A percentile compares a stretch with the other conserved stretches of the same genome.
Conservation (phyloP, 2,797 vertebrate species). For the Sparus aurata region DNA sequence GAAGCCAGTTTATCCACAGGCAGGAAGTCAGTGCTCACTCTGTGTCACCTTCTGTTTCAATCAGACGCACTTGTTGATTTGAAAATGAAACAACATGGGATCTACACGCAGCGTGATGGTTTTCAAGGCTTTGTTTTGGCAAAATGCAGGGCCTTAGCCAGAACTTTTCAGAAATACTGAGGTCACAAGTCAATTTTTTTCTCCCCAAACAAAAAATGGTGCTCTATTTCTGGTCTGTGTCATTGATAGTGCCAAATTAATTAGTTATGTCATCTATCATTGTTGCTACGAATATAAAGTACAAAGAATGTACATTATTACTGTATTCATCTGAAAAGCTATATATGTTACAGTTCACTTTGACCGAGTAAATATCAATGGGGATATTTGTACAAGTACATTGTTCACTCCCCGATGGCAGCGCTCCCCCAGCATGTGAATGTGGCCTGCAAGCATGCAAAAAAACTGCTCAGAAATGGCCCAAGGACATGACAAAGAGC, state of each 20-base stretch:
- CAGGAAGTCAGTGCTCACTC: conserved; percentile 6
- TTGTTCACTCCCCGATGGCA: too few relatives aligned
- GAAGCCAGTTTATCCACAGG: conserved; percentile 24
- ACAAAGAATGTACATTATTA: neutral
- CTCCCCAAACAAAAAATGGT: neutral
- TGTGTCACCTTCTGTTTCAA: conserved; percentile 9
- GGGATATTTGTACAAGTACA: too few relatives aligned
- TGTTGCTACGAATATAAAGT: neutral
- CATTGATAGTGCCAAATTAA: neutral
- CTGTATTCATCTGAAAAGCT: neutral
- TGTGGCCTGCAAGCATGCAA: too few relatives aligned
- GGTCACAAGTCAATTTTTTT: neutral
- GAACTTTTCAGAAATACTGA: neutral
- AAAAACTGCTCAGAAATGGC: too few relatives aligned
- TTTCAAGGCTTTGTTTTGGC: neutral
- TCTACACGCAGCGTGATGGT: neutral
- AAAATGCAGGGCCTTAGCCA: neutral
- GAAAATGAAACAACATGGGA: neutral
- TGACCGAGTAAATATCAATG: too few relatives aligned
- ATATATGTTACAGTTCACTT: too few relatives aligned
- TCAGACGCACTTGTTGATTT: conserved; percentile 4
- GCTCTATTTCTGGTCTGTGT: neutral
- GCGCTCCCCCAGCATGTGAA: too few relatives aligned
- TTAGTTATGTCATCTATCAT: neutral
- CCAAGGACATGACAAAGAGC: too few relatives aligned